Evolutionary conservation across 2,797 vertebrate genomes (phyloP).

Genomic region (Myotis myotis): DNA sequence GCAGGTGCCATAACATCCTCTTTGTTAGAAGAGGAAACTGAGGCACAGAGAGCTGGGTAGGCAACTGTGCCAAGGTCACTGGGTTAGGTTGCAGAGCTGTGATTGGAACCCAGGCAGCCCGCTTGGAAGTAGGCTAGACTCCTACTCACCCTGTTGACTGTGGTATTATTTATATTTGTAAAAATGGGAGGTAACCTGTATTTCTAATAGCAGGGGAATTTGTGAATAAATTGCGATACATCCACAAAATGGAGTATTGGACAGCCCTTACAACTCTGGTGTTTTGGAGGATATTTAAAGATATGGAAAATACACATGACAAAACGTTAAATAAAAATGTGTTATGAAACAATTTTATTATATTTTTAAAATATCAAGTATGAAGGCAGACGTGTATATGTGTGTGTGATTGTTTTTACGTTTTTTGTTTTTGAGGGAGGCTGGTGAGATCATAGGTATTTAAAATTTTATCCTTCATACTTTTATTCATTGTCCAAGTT

Average conservation of each 20-base stretch:
- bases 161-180: neutral
- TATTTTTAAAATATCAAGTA: neutral
- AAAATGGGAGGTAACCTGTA: neutral
- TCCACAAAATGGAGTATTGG: neutral
- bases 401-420: neutral
- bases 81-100: neutral
- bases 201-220: neutral
- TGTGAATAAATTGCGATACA: neutral
- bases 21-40: neutral
- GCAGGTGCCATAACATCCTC: neutral
- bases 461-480: neutral
- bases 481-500: neutral
- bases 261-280: neutral
- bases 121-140: neutral
- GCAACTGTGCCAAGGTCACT: neutral
- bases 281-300: conserved; percentile 29
- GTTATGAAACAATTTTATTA: neutral
- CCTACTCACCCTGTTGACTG: neutral
- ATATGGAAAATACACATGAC: neutral
- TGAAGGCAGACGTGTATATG: neutral
- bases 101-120: neutral
- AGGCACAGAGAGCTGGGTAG: neutral
- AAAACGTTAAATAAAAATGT: neutral
- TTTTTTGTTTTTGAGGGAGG: neutral
- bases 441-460: neutral